Conservation (phyloP, 2,888 invertebrate species). For the Brachypalpus laphriformis region DNA sequence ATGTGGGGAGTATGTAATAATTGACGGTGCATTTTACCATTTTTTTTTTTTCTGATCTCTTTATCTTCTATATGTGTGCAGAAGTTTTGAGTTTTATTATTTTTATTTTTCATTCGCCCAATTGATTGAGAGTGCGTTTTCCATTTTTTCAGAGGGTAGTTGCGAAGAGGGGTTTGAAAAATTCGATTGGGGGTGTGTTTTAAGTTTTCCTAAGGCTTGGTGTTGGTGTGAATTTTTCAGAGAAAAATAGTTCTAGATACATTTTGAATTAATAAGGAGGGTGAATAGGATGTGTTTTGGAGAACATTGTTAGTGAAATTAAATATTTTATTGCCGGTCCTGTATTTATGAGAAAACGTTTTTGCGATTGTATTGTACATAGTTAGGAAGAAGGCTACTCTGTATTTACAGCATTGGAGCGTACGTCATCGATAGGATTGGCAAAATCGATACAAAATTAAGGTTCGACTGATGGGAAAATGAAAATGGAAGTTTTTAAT, state of each 20-base stretch:
- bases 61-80: conserved; percentile 36
- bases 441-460: conserved; percentile 7
- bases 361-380: no score
- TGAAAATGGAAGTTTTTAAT: neutral
- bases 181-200: conserved; percentile 73
- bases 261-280: neutral
- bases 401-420: neutral
- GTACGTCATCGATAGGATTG: conserved; percentile 2
- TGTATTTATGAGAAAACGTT: conserved; percentile 5
- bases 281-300: neutral
- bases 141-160: conserved; percentile 7
- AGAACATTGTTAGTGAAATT: conserved; percentile 14
- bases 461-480: neutral
- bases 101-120: conserved; percentile 66
- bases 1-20: conserved; percentile 60
- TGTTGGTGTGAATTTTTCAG: neutral
- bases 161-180: conserved; percentile 24
- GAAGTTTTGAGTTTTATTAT: neutral
- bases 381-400: neutral
- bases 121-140: conserved; percentile 72
- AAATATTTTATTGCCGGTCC: conserved; percentile 10
- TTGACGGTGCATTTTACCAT: conserved; percentile 70
- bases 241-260: conserved; percentile 9
- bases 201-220: conserved; percentile 27
- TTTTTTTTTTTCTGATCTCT: conserved; percentile 32